Evolutionary conservation across 2,113 vertebrate genomes (phyloP).

Genomic region (Silurus asotus): DNA sequence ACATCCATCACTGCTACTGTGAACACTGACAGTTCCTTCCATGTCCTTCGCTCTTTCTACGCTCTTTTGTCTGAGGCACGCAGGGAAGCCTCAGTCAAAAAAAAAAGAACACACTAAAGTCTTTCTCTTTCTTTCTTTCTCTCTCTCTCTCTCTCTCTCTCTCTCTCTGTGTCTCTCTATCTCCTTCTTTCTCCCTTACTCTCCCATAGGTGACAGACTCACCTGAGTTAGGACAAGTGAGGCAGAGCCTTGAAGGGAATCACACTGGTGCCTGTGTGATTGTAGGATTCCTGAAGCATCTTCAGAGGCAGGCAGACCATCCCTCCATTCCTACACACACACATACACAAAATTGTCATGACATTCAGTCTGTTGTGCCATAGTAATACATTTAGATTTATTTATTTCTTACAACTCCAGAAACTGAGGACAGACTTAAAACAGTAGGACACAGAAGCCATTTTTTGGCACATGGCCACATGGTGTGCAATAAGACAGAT

Average conservation of each 20-base stretch:
- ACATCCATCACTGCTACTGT: conserved; percentile 4
- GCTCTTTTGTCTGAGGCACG: background rate
- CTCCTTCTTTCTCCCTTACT: background rate
- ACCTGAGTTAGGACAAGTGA: conserved; percentile 68
- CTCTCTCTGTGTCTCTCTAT: background rate
- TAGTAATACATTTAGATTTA: background rate
- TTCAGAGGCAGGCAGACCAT: conserved; percentile 66
- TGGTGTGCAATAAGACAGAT: conserved; percentile 19
- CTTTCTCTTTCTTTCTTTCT: background rate
- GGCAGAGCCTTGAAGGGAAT: conserved; percentile 66
- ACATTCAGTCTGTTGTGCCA: background rate
- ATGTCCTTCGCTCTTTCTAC: background rate
- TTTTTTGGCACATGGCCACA: background rate
- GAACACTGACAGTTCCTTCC: background rate
- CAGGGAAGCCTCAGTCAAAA: background rate
- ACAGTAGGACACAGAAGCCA: background rate
- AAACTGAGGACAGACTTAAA: background rate
- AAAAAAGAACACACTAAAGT: background rate
- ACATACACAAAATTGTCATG: conserved; percentile 1
- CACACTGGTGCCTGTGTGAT: conserved; percentile 67
- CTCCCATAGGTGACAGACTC: conserved; percentile 10
- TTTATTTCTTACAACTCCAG: background rate
- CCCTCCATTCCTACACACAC: conserved; percentile 71
- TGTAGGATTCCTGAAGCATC: conserved; percentile 68
- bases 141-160: background rate